Evolutionary conservation across 2,113 vertebrate species (phyloP), one percentile per base, ranked within the genome.

Genomic region (Columba livia): DNA sequence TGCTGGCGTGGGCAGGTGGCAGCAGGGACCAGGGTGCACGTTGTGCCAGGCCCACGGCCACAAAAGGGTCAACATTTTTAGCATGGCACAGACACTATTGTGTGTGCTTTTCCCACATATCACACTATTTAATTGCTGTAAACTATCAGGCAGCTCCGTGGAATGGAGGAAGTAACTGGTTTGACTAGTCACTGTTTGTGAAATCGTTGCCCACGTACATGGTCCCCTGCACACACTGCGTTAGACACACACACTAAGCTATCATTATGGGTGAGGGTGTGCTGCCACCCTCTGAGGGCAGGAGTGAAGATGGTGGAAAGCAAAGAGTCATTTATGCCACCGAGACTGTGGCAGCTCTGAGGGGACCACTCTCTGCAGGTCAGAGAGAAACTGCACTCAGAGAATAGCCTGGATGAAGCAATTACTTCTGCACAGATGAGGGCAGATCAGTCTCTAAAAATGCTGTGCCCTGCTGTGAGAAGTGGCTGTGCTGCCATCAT

Each of bases 171-270:
- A 70, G 93, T 54, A 71, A 40, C 72, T 7, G 24, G 69, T 29
- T 31, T n/a, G 34, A 47, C 71, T 73, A 86, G 79, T 93, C 90
- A 81, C 21, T 0, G 15, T 13, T 56, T 4, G 6, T 67, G 85
- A 57, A 77, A 56, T 25, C 1, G 7, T 9, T 47, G 42, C 38
- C 72, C 17, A 11, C 0, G 2, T 51, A 42, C 24, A 2, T 48
- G 53, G 77, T 40, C 38, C 26, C 53, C 65, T 3, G 87, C 62
- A 53, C 38, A 10, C 31, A 17, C 10, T 0, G 0, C 0, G 1
- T 16, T 2, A 20, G 26, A 12, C 25, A 11, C 20, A 0, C 0
- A 1, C 53, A 29, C 9, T 4, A 31, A 32, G 48, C 32, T 0
- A 0, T 28, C 75, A 11, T n/a, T 12, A 10, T 47, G 31, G 0